Base-by-base conservation (phyloP, 1,140 invertebrate genomes). In the Agrilus planipennis region DNA sequence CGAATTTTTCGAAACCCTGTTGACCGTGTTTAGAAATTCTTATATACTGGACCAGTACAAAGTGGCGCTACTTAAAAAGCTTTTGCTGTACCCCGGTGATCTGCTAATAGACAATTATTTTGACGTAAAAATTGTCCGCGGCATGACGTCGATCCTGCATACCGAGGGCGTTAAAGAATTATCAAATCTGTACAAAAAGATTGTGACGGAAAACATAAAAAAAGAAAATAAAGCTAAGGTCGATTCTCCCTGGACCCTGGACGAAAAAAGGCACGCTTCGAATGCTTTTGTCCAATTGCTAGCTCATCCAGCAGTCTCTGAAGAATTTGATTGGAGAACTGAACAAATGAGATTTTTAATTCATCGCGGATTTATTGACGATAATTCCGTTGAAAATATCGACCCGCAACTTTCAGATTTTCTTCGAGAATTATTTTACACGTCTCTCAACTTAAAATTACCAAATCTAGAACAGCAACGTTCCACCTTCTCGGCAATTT, bases 91-190 rank as follows among this genome's bases (percentile, higher is more conserved):
- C 55, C 75, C 77, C 3, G 78, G 79, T 2, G 73, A 73, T 52
- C 70, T 82, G 42, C 75, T 78, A 61, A 77, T 82, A 44, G 74
- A 79, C 51, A 80, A 81, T 58, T 73, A 75, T 19, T 79, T 77
- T 18, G 71, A 71, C 16, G 72, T 68, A 11, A 76, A 71, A 47
- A 44, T 80, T 29, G 55, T 81, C 2, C 75, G 76, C 54, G 62
- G 68, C 17, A 66, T 80, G 25, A 74, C 69, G n/a, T 58, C 62
- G 10, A 71, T 68, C 55, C 62, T 81, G 38, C 67, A 70, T 37
- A 49, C 52, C n/a, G 69, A 72, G 36, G 71, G 75, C 28, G 65
- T 81, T 1, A 75, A 75, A 50, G 72, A 72, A 52, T 56, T 81
- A 34, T 67, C 69, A 9, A 63, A 70, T 45, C 49, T 73, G 7